Base-by-base conservation (phyloP, 2,888 invertebrate genomes). In the Calameuta idolon region DNA sequence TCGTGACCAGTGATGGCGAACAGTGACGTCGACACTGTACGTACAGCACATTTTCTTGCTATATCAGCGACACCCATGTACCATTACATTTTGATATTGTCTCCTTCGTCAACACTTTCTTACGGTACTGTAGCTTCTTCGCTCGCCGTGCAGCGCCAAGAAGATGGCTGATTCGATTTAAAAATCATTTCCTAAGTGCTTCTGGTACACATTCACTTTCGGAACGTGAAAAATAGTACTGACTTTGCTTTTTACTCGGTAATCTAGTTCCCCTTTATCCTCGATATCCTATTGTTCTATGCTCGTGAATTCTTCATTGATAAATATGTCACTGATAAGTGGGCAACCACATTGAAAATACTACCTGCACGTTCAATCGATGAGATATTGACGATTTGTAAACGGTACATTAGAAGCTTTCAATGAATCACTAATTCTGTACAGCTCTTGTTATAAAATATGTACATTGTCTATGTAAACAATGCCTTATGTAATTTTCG, bases 121-220 rank as follows among this genome's bases (percentile, higher is more conserved):
- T 76, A 78, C 73, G n/a, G 55, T 9, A 23, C 55, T 23, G 55
- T 9, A 55, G 23, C 71, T 79, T 37, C 76, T 34, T 31, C 74
- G 33, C 69, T 73, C 76, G 76, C 31, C 55, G 73, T 76, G 37
- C 79, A 31, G 34, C 79, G 77, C 82, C 80, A 76, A 75, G 80
- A 83, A 80, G 80, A 81, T 77, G 71, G 79, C 80, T 87, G 84
- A 88, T 89, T 89, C 86, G 85, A 89, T 89, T 89, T 89, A 88
- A 87, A 89, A 89, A 89, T 88, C 85, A 89, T 89, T 86, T 86
- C 85, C 89, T 88, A 88, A 89, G 89, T 89, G 89, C 89, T 84
- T 74, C 82, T 80, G 75, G 3, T 71, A 71, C 31, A 31, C 15
- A 71, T 71, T 71, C 71, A 11, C 71, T 34, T 71, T 31, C 23